These are phyloP conservation scores for Alloplasta piceator DNA, from an alignment of 2,888 invertebrate species.

Conservation along the genomic window DNA sequence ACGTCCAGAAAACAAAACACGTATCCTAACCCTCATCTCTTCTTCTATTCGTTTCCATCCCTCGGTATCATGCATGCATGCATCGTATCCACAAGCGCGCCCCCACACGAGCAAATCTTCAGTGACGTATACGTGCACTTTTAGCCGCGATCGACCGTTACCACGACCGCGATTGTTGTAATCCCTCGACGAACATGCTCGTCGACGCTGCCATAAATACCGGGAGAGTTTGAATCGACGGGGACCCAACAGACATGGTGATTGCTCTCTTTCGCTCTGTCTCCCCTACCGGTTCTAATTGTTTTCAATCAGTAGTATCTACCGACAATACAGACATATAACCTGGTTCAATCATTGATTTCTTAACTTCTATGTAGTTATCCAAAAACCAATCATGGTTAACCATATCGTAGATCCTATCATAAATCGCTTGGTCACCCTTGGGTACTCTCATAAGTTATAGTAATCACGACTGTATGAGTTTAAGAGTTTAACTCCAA, in stretches of 20 bases:
- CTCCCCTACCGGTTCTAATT: not conserved
- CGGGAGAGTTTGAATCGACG: constrained; percentile 45
- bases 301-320: no score
- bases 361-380: no score
- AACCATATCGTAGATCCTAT: no score
- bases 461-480: no score
- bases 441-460: no score
- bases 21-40: not conserved
- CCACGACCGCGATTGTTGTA: constrained; percentile 42
- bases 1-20: constrained; percentile 19
- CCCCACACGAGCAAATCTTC: not conserved
- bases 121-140: not conserved
- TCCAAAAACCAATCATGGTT: no score
- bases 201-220: constrained; percentile 58
- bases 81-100: not conserved
- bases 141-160: not conserved
- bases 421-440: no score
- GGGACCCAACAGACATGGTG: not conserved
- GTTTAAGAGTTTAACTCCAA: no score
- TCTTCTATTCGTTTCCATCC: not conserved
- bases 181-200: constrained; percentile 54
- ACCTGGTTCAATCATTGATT: no score
- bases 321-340: no score
- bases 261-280: constrained; percentile 2
- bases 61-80: no score